phyloP scores from a whole-genome alignment of 2,113 vertebrate genomes.

The Pyrgilauda ruficollis region DNA sequence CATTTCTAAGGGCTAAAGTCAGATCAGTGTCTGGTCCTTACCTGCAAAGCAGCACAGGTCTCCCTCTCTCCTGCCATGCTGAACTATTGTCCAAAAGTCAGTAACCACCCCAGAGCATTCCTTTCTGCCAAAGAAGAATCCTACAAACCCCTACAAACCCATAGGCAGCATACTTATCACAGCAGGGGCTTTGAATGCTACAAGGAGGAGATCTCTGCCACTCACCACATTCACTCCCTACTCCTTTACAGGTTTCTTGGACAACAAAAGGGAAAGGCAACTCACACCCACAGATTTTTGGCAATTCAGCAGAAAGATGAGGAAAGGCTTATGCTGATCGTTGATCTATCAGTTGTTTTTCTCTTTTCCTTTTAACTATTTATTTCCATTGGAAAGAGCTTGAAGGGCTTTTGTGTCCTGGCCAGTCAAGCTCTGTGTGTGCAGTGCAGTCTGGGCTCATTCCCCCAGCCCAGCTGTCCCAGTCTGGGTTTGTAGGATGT shows the following conservation, averaged over 20 bases:
- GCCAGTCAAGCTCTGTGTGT: rapidly evolving
- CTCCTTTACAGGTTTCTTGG: neutral
- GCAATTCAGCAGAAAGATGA: neutral
- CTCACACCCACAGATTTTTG: neutral
- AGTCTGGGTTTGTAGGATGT: neutral
- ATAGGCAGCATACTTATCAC: rapidly evolving
- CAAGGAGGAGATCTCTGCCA: neutral
- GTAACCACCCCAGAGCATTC: neutral
- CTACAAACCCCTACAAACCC: neutral
- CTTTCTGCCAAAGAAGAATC: neutral
- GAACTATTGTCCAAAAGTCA: constrained; percentile 67
- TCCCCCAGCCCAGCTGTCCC: neutral
- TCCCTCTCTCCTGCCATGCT: constrained; percentile 63
- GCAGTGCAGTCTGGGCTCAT: rapidly evolving
- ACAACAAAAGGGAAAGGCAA: neutral
- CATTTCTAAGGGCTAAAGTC: constrained; percentile 65
- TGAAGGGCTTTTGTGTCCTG: neutral
- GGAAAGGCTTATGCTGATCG: neutral
- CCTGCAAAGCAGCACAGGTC: neutral
- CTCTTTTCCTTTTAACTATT: constrained; percentile 61
- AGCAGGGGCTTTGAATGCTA: neutral
- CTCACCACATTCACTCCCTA: neutral
- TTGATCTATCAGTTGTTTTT: constrained; percentile 50
- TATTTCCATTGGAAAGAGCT: constrained; percentile 31
- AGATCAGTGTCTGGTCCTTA: neutral